phyloP scores from a whole-genome alignment of 2,113 vertebrate genomes.

The Ptyas mucosa region DNA sequence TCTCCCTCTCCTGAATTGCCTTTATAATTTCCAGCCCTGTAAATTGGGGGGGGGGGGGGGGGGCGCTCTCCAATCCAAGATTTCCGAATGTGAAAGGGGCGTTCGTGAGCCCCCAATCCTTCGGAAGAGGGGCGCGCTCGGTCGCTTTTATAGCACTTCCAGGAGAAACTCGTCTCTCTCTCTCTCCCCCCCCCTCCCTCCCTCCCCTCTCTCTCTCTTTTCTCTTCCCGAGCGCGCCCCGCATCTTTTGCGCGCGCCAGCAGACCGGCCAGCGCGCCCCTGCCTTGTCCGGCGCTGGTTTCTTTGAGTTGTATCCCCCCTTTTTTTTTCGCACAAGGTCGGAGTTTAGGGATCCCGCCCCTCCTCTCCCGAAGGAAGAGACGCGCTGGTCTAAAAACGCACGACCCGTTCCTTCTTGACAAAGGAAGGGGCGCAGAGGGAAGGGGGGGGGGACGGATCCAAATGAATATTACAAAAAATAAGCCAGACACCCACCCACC shows the following conservation, averaged over 20 bases:
- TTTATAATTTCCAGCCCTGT: neutral
- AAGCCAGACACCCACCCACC: neutral
- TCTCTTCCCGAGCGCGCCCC: neutral
- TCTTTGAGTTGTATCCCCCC: neutral
- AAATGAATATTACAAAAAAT: neutral
- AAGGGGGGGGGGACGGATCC: neutral
- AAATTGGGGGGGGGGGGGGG: neutral
- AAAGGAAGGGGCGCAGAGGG: neutral
- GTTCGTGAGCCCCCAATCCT: neutral
- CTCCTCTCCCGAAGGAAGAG: neutral
- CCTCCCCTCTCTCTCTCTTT: accelerated
- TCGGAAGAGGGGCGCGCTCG: neutral
- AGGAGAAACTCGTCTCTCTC: neutral
- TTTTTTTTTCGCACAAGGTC: neutral
- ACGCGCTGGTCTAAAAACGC: neutral
- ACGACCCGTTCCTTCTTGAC: neutral
- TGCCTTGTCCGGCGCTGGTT: neutral
- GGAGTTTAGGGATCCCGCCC: neutral
- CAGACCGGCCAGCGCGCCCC: neutral
- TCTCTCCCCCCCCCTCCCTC: too few species aligned
- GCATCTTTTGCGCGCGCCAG: neutral
- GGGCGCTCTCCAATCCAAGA: neutral
- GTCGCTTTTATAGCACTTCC: neutral
- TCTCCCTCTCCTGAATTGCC: neutral
- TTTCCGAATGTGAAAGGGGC: neutral